Base-by-base conservation (phyloP, 1,140 invertebrate species). In the Choristoneura fumiferana region DNA sequence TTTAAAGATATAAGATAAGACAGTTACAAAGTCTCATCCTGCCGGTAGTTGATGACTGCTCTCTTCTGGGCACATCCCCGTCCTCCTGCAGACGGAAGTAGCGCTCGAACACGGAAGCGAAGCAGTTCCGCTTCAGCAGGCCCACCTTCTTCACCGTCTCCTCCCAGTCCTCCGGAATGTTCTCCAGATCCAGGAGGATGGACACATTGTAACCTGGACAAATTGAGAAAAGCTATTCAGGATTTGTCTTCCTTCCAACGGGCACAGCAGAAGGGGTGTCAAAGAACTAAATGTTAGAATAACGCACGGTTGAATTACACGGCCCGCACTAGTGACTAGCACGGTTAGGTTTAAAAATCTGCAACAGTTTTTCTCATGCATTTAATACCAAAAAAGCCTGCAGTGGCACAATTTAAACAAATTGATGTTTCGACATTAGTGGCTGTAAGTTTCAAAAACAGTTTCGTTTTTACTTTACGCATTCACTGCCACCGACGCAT, bases 91-190 rank as follows among this genome's bases (percentile, higher is more conserved):
- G 98, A 82, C 98, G 95, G 90, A 99, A 99, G 91, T 99, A 99
- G 80, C 99, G 99, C 90, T 99, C 98, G 91, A 99, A 99, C 34
- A 99, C 98, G 37, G 98, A 99, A 12, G 98, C 98, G 91, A 99
- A 99, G 90, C 98, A 99, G 90, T 99, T 98, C 74, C 98, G 94
- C 89, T 99, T 99, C 37, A 99, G 89, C 17, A 99, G 91, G 17
- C 97, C 97, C 66, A 98, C 96, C 92, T 97, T 98, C 84, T 96
- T 96, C 55, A 98, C 94, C 70, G 96, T 82, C 63, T 93, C 91
- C 81, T 97, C 95, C 94, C 96, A 98, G 88, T 99, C 93, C 34
- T 94, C 90, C 8, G 97, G 97, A 71, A 99, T 93, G 83, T 96
- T 96, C 76, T 98, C 96, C 89, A 99, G 91, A 90, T 99, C 97